A percentile compares a stretch with the other conserved stretches of the same genome.
Evolutionary conservation across 2,113 vertebrate genomes (phyloP).

Genomic region (Alethe diademata): DNA sequence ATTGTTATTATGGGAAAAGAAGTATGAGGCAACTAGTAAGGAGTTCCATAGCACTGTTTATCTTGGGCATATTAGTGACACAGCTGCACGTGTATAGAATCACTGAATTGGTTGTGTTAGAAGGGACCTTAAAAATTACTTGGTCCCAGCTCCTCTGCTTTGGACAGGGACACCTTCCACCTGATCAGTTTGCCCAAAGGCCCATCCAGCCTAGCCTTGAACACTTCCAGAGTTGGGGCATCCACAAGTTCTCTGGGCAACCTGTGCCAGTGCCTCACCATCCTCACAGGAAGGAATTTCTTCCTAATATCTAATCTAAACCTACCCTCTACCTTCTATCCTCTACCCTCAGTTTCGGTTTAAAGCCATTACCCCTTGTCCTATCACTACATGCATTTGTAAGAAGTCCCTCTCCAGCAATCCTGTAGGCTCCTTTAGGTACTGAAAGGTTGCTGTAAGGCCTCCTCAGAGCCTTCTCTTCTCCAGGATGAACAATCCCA

Average conservation of each 20-base stretch:
- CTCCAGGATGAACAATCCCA: neutral
- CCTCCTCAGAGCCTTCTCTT: neutral
- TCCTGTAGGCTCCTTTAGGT: neutral
- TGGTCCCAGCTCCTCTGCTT: neutral
- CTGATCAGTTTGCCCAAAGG: neutral
- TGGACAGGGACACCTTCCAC: neutral
- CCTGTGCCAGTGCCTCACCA: neutral
- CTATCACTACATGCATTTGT: neutral
- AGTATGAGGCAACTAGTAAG: neutral
- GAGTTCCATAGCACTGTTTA: neutral
- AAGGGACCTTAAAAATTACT: neutral
- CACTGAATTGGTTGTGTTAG: neutral
- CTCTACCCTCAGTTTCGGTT: neutral
- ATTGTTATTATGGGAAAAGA: neutral
- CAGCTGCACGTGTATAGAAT: neutral
- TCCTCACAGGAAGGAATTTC: neutral
- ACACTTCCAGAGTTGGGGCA: neutral
- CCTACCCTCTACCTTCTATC: neutral
- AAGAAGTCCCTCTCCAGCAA: neutral
- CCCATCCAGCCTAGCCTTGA: neutral
- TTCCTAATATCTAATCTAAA: neutral
- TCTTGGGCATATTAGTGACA: neutral
- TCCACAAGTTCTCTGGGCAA: neutral
- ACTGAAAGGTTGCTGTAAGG: neutral
- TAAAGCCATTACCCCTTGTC: neutral